phyloP scores from a whole-genome alignment of 1,140 invertebrate species.

The Leguminivora glycinivorella region DNA sequence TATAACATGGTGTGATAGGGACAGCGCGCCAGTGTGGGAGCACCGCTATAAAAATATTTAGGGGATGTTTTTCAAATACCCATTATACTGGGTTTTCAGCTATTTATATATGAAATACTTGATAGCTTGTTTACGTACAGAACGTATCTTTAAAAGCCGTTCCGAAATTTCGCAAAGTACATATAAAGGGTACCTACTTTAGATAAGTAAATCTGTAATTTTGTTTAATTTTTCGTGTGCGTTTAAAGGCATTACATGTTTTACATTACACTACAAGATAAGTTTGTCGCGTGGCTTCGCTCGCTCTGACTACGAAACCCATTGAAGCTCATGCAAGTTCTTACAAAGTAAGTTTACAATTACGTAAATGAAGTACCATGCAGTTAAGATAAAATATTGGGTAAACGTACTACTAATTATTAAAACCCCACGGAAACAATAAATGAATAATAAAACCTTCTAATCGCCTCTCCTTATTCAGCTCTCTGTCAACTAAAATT shows the following conservation, averaged over 20 bases:
- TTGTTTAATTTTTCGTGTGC: neutral
- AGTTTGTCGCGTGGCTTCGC: neutral
- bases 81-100: too few species aligned
- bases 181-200: too few species aligned
- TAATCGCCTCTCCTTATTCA: constrained; percentile 45
- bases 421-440: constrained; percentile 73
- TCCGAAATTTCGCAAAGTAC: too few species aligned
- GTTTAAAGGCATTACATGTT: too few species aligned
- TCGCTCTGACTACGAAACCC: neutral
- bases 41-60: too few species aligned
- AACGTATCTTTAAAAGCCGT: too few species aligned
- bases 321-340: constrained; percentile 59
- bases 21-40: too few species aligned
- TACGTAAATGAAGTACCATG: constrained; percentile 65
- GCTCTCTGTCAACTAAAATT: constrained; percentile 31
- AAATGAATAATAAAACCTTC: constrained; percentile 77
- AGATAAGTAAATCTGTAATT: constrained; percentile 30
- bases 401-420: constrained; percentile 56
- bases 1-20: too few species aligned
- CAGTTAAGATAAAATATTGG: constrained; percentile 63
- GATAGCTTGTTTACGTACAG: too few species aligned
- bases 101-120: too few species aligned
- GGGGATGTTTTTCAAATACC: too few species aligned
- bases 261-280: neutral
- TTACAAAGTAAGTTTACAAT: constrained; percentile 56